Evolutionary conservation across 1,140 invertebrate genomes (phyloP), one percentile per base, ranked within the genome.

Genomic region (Danaus plexippus): DNA sequence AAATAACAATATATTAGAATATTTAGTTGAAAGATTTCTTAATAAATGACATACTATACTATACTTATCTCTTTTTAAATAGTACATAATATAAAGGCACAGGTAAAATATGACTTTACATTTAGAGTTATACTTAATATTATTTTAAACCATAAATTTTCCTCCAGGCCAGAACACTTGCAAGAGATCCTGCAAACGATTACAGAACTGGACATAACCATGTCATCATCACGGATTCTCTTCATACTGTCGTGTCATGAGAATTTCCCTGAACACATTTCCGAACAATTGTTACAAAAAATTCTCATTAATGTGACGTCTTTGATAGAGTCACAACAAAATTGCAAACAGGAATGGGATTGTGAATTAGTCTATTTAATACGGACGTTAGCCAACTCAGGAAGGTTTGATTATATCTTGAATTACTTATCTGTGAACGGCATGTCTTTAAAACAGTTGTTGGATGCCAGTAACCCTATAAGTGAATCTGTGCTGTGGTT

Each of bases 401-500:
- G 65, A 22, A 13, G 66, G 2, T 69, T 67, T 59, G 41, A 22
- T 43, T 8, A 54, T 10, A 61, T 75, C 50, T 58, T 75, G 53
- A 63, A 64, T 46, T 62, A 55, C 56, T 71, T 75, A 22, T 9
- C 54, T 9, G 13, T 22, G 47, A 71, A 67, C 52, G 67, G 77
- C 56, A 40, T 69, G 22, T 49, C 48, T 22, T 56, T 74, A 12
- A 70, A 57, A 42, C 60, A 52, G 43, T 54, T 75, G 15, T 52
- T 78, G n/a, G 55, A 3, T 12, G 47, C 57, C n/a, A 63, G 76
- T 44, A 68, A 71, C 64, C 43, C 56, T 44, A 32, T 76, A 9
- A 69, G 56, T 13, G 60, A 75, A 2, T 75, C 78, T 11, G 56
- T 80, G 43, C 51, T 76, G 7, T 86, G 83, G 83, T 71, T 87